Percentiles rank a stretch among this genome's conserved stretches.
These are phyloP conservation scores for Brachyrhaphis roseni DNA, from an alignment of 2,797 vertebrate genomes.

Conservation along the genomic window DNA sequence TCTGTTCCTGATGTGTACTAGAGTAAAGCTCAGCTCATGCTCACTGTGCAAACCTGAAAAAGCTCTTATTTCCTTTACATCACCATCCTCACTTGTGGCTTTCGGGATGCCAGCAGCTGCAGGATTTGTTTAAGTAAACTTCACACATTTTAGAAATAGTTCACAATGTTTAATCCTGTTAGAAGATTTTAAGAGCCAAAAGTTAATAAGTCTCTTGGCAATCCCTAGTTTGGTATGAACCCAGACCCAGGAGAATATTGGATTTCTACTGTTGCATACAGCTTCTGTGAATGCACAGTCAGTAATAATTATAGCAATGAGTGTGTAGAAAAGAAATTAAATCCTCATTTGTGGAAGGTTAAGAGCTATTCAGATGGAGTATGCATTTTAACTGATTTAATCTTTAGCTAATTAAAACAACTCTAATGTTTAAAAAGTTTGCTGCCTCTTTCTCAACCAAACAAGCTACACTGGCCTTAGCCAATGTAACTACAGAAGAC, in stretches of 20 bases:
- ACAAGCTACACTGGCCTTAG: neutral
- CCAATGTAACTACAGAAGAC: too few relatives aligned
- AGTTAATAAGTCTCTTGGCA: neutral
- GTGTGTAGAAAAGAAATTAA: neutral
- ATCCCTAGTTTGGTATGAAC: neutral
- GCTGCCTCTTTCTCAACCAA: neutral
- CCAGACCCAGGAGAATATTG: neutral
- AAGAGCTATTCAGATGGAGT: neutral
- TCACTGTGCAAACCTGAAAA: constrained; percentile 56
- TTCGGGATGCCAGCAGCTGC: constrained; percentile 23
- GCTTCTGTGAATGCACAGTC: neutral
- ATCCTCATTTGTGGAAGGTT: neutral
- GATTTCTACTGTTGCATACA: neutral
- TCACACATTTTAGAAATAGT: constrained; percentile 2
- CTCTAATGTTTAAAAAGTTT: neutral
- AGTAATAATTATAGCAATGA: neutral
- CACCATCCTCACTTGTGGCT: constrained; percentile 54
- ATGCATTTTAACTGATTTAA: neutral
- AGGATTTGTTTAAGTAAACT: constrained; percentile 22
- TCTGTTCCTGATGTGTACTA: constrained; percentile 66
- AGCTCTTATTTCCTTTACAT: constrained; percentile 75
- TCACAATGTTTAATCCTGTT: constrained; percentile 5
- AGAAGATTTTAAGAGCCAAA: neutral
- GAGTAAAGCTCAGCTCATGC: constrained; percentile 62
- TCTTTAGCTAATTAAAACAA: neutral